A percentile compares a stretch with the other conserved stretches of the same genome.
Evolutionary conservation across 2,888 invertebrate species (phyloP).

Genomic region (Xylota sylvarum): DNA sequence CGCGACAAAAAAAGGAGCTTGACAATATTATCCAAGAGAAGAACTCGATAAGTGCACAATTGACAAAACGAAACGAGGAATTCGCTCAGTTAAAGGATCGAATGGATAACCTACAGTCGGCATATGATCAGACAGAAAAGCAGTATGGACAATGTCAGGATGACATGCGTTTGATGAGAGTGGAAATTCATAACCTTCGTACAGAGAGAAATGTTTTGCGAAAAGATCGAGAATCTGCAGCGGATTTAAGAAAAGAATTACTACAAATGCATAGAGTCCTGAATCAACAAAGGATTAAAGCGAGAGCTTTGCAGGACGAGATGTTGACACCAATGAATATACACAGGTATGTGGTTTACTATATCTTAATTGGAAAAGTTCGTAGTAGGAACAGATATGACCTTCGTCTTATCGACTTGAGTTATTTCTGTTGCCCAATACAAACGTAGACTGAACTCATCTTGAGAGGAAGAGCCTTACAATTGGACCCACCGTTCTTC

Average conservation of each 20-base stretch:
- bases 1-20: constrained; percentile 90
- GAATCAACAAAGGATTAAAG: constrained; percentile 92
- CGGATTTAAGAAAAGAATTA: constrained; percentile 92
- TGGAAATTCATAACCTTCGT: constrained; percentile 92
- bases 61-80: constrained; percentile 94
- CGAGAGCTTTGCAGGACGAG: constrained; percentile 94
- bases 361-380: no score
- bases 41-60: constrained; percentile 92
- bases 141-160: constrained; percentile 92
- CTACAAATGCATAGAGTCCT: constrained; percentile 90
- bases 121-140: constrained; percentile 89
- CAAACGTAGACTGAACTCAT: no score
- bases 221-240: constrained; percentile 91
- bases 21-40: constrained; percentile 91
- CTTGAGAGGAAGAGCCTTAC: no score
- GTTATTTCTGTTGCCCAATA: no score
- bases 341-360: constrained; percentile 87
- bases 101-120: constrained; percentile 91
- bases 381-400: no score
- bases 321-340: constrained; percentile 96
- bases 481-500: no score
- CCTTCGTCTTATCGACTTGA: no score
- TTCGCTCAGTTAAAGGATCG: constrained; percentile 91
- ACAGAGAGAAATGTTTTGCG: constrained; percentile 90
- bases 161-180: constrained; percentile 92